Evolutionary conservation across 2,797 vertebrate species (phyloP).

Genomic region (Lepilemur ruficaudatus): DNA sequence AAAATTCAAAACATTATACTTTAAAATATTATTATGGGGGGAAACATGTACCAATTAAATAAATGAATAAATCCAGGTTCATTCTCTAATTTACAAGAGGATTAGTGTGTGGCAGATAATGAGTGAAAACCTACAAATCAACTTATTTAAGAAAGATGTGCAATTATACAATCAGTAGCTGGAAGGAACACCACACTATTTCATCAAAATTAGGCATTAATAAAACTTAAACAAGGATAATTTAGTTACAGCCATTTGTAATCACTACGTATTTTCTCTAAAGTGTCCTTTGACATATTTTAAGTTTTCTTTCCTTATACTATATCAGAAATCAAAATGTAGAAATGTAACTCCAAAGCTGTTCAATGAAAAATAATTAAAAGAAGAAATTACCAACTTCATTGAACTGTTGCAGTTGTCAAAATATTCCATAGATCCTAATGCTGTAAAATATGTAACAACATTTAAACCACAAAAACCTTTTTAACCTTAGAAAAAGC

Average conservation of each 20-base stretch:
- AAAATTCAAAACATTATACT: constrained; percentile 24
- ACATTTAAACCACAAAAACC: constrained; percentile 95
- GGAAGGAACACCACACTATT: constrained; percentile 77
- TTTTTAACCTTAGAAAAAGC: constrained; percentile 88
- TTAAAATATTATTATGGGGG: constrained; percentile 36
- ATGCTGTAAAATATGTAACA: constrained; percentile 99
- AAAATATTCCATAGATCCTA: constrained; percentile 99
- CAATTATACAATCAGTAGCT: constrained; percentile 77
- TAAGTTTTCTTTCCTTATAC: constrained; percentile 80
- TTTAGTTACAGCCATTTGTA: constrained; percentile 43
- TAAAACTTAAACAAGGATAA: constrained; percentile 70
- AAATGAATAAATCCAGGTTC: constrained; percentile 81
- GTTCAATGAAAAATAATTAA: constrained; percentile 96
- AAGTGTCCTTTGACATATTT: constrained; percentile 74
- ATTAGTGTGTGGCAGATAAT: constrained; percentile 78
- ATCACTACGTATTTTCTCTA: constrained; percentile 64
- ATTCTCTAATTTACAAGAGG: constrained; percentile 77
- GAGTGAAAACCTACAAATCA: constrained; percentile 79
- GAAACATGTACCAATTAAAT: constrained; percentile 75
- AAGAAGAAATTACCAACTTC: constrained; percentile 97
- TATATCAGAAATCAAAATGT: constrained; percentile 84
- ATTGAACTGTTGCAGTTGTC: constrained; percentile 97
- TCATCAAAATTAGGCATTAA: constrained; percentile 70
- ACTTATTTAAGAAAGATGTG: constrained; percentile 79
- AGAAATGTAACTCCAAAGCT: constrained; percentile 88